These are phyloP conservation scores for Chrysotoxum bicinctum DNA, from an alignment of 2,888 invertebrate genomes.

Conservation along the genomic window DNA sequence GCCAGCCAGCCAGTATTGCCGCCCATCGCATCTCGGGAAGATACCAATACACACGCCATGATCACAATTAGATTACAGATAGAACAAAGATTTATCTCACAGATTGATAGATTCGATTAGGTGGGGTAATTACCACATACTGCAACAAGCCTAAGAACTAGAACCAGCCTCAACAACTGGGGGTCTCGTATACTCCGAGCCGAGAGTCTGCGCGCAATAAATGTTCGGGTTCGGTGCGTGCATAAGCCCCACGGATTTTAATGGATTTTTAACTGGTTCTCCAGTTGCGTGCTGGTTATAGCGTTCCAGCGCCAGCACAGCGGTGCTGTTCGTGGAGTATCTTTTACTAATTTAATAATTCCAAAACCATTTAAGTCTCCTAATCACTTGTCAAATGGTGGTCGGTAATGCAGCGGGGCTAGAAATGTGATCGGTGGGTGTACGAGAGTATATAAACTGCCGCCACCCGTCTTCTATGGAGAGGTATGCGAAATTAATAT, in stretches of 20 bases:
- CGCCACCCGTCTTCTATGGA: not conserved
- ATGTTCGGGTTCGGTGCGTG: conserved; percentile 49
- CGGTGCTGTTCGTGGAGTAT: conserved; percentile 32
- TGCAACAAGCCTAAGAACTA: conserved; percentile 54
- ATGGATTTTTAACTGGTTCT: conserved; percentile 80
- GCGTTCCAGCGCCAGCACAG: conserved; percentile 13
- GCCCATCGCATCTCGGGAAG: conserved; percentile 40
- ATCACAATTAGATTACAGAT: conserved; percentile 70
- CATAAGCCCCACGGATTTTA: conserved; percentile 74
- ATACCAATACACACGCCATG: conserved; percentile 12
- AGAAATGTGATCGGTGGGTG: not conserved
- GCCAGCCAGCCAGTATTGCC: conserved; percentile 42
- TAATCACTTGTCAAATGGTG: conserved; percentile 79
- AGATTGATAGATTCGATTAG: conserved; percentile 81
- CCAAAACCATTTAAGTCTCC: conserved; percentile 81
- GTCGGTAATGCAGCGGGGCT: not conserved
- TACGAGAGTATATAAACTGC: not conserved
- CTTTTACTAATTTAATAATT: conserved; percentile 81
- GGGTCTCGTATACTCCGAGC: not conserved
- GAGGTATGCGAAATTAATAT: conserved; percentile 44
- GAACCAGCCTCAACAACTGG: conserved; percentile 9
- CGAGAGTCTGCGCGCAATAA: conserved; percentile 32
- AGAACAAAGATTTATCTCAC: conserved; percentile 80
- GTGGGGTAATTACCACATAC: conserved; percentile 74
- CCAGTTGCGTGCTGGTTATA: conserved; percentile 71